A percentile compares a stretch with the other conserved stretches of the same genome.
Conservation (phyloP, 2,888 invertebrate species). For the Ectropis crepuscularia region DNA sequence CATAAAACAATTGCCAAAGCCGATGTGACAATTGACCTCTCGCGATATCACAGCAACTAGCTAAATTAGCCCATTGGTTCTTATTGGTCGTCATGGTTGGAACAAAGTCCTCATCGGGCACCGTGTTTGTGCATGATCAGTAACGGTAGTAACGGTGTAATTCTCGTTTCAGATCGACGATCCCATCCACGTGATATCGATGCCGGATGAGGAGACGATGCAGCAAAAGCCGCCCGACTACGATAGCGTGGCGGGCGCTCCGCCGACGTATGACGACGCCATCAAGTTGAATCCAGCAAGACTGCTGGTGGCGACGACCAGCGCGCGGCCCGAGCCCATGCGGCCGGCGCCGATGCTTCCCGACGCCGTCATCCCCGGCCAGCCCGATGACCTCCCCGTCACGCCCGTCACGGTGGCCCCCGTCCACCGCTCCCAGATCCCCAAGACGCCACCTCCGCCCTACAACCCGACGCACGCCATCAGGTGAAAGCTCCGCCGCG, state of each 20-base stretch:
- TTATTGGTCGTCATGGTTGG: constrained; percentile 29
- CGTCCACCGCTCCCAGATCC: constrained; percentile 70
- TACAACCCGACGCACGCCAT: constrained; percentile 79
- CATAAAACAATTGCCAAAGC: constrained; percentile 42
- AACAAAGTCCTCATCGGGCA: constrained; percentile 27
- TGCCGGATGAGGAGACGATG: constrained; percentile 84
- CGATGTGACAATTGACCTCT: constrained; percentile 37
- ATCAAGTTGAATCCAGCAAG: constrained; percentile 88
- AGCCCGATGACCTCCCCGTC: constrained; percentile 54
- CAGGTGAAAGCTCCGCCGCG: constrained; percentile 73
- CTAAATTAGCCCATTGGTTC: constrained; percentile 39
- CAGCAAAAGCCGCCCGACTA: constrained; percentile 90
- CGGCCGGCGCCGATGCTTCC: constrained; percentile 45
- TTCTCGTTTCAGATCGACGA: constrained; percentile 85
- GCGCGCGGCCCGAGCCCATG: constrained; percentile 55
- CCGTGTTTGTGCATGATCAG: constrained; percentile 27
- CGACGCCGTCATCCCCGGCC: constrained; percentile 67
- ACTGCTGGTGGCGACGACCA: constrained; percentile 73
- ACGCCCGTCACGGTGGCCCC: constrained; percentile 56
- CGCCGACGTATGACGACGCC: constrained; percentile 90
- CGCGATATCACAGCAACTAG: constrained; percentile 41
- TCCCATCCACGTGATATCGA: constrained; percentile 87
- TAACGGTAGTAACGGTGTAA: constrained; percentile 12
- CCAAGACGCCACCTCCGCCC: constrained; percentile 81
- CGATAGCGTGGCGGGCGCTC: constrained; percentile 88